Evolutionary conservation across 1,140 invertebrate genomes (phyloP), one percentile per base, ranked within the genome.

Genomic region (Solen grandis): DNA sequence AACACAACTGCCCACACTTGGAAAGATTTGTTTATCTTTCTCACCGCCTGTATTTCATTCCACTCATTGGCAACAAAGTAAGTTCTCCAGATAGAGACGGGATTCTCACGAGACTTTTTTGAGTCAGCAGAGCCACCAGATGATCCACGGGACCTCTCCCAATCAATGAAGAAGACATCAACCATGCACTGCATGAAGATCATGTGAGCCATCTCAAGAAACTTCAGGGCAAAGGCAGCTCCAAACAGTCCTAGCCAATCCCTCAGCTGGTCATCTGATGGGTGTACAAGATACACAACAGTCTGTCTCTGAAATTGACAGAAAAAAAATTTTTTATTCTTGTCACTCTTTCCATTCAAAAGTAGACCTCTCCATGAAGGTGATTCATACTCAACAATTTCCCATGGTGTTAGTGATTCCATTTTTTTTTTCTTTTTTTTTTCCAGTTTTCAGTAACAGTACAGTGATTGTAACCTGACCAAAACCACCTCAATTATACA

Each of bases 31-130:
- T 86, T 89, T 55, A 90, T 89, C 60, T 90, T 89, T 25, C 88
- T 92, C 33, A 93, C 92, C 0, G 94, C 94, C 89, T 96, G 96
- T 57, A 98, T 93, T 85, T 97, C 95, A 87, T 96, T 95, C 96
- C 96, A 98, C 91, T 97, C 96, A 89, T 97, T 97, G 5, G 96
- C 96, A 5, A 97, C 94, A 86, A 97, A 96, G 87, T 96, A 97
- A 38, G 95, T 96, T 85, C 97, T 93, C 97, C 96, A 97, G 85
- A 95, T 94, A 86, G 95, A 95, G 54, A 97, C 93, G 38, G 89
- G 84, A 52, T 82, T 85, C 35, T 80, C 77, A 52, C 63, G 60
- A 19, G 55, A 59, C 63, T 80, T 80, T 8, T 33, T 63, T 27
- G 66, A 59, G 16, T 80, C 77, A 46, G 77, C 68, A 19, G 54